Percentiles rank a stretch among this genome's conserved stretches.
Conservation (phyloP, 2,888 invertebrate genomes). For the Aelia acuminata region DNA sequence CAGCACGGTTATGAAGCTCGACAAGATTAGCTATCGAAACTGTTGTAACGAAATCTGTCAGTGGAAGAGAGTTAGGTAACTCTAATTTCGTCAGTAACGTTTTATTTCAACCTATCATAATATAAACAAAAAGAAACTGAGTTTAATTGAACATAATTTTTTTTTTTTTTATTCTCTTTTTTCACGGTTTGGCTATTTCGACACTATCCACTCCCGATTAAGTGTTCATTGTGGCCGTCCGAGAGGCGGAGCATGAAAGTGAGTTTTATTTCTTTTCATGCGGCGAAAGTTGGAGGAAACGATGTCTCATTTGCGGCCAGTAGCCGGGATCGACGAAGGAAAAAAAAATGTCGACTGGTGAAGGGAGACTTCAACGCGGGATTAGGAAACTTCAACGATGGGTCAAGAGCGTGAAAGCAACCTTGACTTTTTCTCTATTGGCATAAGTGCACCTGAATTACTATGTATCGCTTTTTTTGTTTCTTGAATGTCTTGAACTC, state of each 20-base stretch:
- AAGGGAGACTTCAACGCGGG: conserved; percentile 46
- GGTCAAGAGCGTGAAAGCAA: conserved; percentile 46
- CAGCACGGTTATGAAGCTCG: no score
- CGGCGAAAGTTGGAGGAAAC: background rate
- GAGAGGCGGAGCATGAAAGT: conserved; percentile 40
- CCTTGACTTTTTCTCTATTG: background rate
- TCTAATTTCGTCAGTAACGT: background rate
- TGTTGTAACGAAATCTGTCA: background rate
- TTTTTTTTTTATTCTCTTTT: background rate
- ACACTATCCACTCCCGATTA: background rate
- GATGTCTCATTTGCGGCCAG: conserved; percentile 43
- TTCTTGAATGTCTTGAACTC: background rate
- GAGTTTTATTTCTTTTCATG: conserved; percentile 14
- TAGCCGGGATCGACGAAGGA: background rate
- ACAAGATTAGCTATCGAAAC: no score
- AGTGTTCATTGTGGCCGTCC: conserved; percentile 40
- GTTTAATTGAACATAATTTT: background rate
- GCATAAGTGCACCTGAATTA: background rate
- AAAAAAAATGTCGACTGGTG: conserved; percentile 33
- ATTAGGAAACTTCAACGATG: conserved; percentile 45
- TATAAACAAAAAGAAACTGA: background rate
- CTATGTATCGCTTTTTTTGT: background rate
- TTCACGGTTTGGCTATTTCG: background rate
- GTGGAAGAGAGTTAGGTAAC: background rate
- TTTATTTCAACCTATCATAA: conserved; percentile 29